Evolutionary conservation across 2,888 invertebrate species (phyloP), one percentile per base, ranked within the genome.

Genomic region (Geotrupes spiniger): DNA sequence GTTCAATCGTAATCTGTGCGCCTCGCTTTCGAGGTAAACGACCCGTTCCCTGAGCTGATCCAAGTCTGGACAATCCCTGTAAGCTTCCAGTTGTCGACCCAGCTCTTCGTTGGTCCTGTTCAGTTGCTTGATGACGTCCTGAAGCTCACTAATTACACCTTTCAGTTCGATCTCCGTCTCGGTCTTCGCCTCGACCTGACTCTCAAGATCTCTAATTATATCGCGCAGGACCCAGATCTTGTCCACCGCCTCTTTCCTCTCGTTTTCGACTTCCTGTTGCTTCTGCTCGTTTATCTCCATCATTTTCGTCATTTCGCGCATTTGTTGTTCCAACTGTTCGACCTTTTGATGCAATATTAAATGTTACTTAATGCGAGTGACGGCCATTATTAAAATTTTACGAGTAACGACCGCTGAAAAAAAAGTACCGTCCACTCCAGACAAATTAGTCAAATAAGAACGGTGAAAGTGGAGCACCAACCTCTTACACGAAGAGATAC

Each of bases 181-280:
- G 0, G 77, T 74, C 64, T 87, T 87, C 8, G 77, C 74, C 65
- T 89, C 87, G 1, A 91, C 72, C 65, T 92, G 89, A 0, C 75
- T 74, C 66, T 93, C 92, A 29, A 91, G 71, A 57, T 87, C 87
- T 0, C 81, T 76, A 42, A 92, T 87, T 42, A 91, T 85, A 49
- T 92, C 90, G 25, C 89, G 76, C 10, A 92, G 75, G 8, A 85
- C 77, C 60, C 77, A 77, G 14, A 89, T 82, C 69, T 90, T 89
- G 43, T 89, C 87, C 21, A 85, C 79, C 0, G 86, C 82, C n/a
- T 83, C 83, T 68, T 87, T 83, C 1, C 89, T 71, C 55, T 91
- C 89, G 1, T 77, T 75, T 68, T 92, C 88, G 0, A 84, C 72
- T 42, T 83, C 78, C 1, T 80, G 78, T 57, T 82, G 83, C 52